phyloP scores from a whole-genome alignment of 2,113 vertebrate genomes.

The Psilopogon haemacephalus region DNA sequence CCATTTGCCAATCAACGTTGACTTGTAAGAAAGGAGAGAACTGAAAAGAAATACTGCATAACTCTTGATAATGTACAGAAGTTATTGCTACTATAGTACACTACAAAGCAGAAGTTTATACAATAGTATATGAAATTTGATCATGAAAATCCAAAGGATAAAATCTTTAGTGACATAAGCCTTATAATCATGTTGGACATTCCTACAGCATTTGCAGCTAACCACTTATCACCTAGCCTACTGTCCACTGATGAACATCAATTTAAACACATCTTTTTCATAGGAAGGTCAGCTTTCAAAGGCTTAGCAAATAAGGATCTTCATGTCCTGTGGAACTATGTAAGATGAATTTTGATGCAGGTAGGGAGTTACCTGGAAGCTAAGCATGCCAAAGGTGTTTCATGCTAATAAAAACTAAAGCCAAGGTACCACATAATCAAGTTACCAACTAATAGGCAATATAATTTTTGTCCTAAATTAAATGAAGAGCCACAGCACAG shows the following conservation, averaged over 20 bases:
- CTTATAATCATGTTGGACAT: slow-evolving; percentile 74
- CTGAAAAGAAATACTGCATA: slow-evolving; percentile 72
- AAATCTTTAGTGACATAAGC: slow-evolving; percentile 74
- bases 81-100: slow-evolving; percentile 85
- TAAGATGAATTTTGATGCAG: slow-evolving; percentile 73
- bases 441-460: slow-evolving; percentile 78
- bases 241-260: slow-evolving; percentile 49
- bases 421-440: slow-evolving; percentile 80
- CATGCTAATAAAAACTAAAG: slow-evolving; percentile 83
- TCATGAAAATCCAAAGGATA: slow-evolving; percentile 78
- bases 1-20: slow-evolving; percentile 69
- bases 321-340: slow-evolving; percentile 73
- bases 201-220: slow-evolving; percentile 70
- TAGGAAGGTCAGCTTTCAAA: slow-evolving; percentile 68
- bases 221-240: slow-evolving; percentile 48
- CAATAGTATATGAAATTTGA: slow-evolving; percentile 76
- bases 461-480: slow-evolving; percentile 75
- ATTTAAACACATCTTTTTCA: slow-evolving; percentile 67
- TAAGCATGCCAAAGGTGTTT: slow-evolving; percentile 82
- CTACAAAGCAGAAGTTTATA: slow-evolving; percentile 81
- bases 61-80: slow-evolving; percentile 79
- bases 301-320: slow-evolving; percentile 78
- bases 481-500: slow-evolving; percentile 78
- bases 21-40: slow-evolving; percentile 65
- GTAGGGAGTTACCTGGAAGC: slow-evolving; percentile 75